Conservation (phyloP, 2,888 invertebrate genomes). For the Polymixis lichenea region DNA sequence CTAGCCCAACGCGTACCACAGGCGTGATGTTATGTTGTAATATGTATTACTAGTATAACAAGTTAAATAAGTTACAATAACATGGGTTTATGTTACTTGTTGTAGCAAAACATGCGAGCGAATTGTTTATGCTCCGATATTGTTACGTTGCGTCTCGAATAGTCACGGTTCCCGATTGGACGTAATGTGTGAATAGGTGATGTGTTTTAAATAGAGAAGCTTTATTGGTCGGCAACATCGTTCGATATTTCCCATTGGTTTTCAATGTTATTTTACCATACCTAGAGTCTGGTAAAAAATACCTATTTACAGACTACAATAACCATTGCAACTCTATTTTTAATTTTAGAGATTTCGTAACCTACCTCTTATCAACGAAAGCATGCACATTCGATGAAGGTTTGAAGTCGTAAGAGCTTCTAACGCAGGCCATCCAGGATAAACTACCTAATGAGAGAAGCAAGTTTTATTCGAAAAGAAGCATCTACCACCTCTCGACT, state of each 20-base stretch:
- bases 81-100: not conserved
- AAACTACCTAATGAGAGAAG: too few species aligned
- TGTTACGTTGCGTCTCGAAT: not conserved
- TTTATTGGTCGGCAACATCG: constrained; percentile 1
- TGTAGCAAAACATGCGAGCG: not conserved
- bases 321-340: not conserved
- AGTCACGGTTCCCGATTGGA: constrained; percentile 2
- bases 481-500: too few species aligned
- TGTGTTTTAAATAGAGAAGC: not conserved
- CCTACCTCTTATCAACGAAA: not conserved
- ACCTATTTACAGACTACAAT: not conserved
- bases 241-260: not conserved
- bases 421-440: too few species aligned
- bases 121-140: constrained; percentile 19
- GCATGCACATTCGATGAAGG: too few species aligned
- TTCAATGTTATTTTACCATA: not conserved
- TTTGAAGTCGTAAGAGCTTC: too few species aligned
- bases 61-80: not conserved
- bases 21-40: not conserved
- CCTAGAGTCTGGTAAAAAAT: not conserved
- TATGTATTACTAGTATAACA: not conserved
- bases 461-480: too few species aligned
- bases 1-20: too few species aligned
- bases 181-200: constrained; percentile 7
- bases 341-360: not conserved